Evolutionary conservation across 2,888 invertebrate genomes (phyloP).

Genomic region (Azorinus chamasolen): DNA sequence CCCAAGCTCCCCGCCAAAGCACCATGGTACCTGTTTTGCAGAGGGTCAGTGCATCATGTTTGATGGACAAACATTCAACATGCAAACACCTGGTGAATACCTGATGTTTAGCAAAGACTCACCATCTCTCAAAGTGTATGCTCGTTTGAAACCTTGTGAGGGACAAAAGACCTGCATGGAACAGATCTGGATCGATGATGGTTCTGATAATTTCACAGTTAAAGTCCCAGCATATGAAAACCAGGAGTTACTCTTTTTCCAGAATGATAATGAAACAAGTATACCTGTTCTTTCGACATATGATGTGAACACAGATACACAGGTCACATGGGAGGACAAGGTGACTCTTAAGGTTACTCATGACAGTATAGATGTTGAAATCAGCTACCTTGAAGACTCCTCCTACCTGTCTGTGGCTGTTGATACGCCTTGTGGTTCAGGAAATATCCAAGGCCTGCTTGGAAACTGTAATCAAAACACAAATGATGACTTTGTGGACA

Average conservation of each 20-base stretch:
- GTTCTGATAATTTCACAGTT: constrained; percentile 60
- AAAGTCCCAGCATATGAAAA: constrained; percentile 48
- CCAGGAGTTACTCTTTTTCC: constrained; percentile 39
- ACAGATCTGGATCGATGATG: constrained; percentile 64
- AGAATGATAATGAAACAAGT: constrained; percentile 28
- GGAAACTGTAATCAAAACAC: constrained; percentile 73
- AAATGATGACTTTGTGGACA: constrained; percentile 70
- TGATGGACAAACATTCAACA: constrained; percentile 63
- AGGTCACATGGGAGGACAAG: constrained; percentile 36
- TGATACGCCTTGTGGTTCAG: constrained; percentile 26
- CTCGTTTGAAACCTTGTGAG: constrained; percentile 67
- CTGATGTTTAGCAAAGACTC: constrained; percentile 39
- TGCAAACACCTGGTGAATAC: constrained; percentile 64
- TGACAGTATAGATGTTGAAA: constrained; percentile 18
- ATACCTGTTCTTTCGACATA: constrained; percentile 18
- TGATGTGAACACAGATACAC: constrained; percentile 24
- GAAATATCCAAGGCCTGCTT: constrained; percentile 59
- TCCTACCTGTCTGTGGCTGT: constrained; percentile 33
- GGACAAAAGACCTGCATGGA: constrained; percentile 57
- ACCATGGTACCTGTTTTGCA: constrained; percentile 52
- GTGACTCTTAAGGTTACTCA: constrained; percentile 41
- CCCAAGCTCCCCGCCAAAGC: constrained; percentile 3
- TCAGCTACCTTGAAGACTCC: constrained; percentile 27
- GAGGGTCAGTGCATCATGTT: constrained; percentile 66
- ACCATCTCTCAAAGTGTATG: constrained; percentile 40